Base-by-base conservation (phyloP, 2,888 invertebrate species). In the Psococerastis gibbosa region DNA sequence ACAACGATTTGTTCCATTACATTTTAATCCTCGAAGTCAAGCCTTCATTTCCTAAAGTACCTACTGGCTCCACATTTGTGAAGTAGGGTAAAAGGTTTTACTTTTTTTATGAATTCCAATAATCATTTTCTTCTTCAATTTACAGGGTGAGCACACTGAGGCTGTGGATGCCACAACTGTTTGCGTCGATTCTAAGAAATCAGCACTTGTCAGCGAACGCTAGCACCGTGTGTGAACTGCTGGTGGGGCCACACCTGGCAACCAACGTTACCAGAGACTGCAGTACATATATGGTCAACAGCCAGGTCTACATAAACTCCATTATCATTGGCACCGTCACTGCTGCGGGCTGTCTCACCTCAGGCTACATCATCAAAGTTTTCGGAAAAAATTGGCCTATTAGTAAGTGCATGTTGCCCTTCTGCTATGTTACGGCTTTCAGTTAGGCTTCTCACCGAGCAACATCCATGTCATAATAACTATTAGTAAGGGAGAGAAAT, bases 131-230 rank as follows among this genome's bases (percentile, higher is more conserved):
- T n/a, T n/a, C n/a, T n/a, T n/a, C n/a, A n/a, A n/a, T n/a, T n/a
- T 41, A 13, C 60, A 78, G 80, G 20, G 65, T 79, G 50, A 87
- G 87, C 55, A 83, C 85, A 0, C 64, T 88, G 32, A 75, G 85
- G 13, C 67, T 88, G 27, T 89, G 88, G 87, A 69, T 87, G 51
- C 88, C 88, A 0, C 84, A 87, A 56, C 65, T 89, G 15, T 85
- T 87, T 50, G 73, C 79, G 43, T 77, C 13, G 22, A 43, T 41
- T 32, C 22, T 20, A n/a, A 18, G 15, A 9, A 22, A 34, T 13
- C 33, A 34, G 6, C 41, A 35, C 4, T 34, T 46, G 13, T 46
- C 42, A 31, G 23, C 16, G n/a, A 46, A 46, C 22, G 32, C 45
- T 3, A 31, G 41, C 18, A 22, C 44, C n/a, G 45, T 47, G 15